phyloP scores from a whole-genome alignment of 2,888 invertebrate genomes.

The Stictocephala bisonia region DNA sequence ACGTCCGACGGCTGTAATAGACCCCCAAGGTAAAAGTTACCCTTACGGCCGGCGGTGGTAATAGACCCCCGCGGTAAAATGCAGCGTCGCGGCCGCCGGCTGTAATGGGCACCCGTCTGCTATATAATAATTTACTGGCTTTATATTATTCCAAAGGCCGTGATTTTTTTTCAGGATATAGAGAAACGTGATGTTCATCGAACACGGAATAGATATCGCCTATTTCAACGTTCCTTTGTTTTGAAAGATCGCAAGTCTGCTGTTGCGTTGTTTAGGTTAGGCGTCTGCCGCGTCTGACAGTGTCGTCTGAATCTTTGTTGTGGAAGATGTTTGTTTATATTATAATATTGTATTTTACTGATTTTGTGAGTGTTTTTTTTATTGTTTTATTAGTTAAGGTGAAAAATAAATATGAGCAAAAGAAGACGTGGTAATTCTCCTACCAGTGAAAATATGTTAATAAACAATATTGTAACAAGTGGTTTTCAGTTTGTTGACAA shows the following conservation, averaged over 20 bases:
- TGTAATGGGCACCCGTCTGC: not conserved
- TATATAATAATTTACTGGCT: slow-evolving; percentile 1
- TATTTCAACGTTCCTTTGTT: no score
- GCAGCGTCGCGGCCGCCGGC: not conserved
- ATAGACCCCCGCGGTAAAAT: not conserved
- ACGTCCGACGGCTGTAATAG: no score
- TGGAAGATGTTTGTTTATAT: not conserved
- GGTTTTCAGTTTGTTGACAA: slow-evolving; percentile 12
- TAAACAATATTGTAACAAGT: not conserved
- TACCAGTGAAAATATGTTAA: not conserved
- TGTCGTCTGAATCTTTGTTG: not conserved
- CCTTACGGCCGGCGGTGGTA: no score
- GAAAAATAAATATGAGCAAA: not conserved
- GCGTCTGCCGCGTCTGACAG: no score
- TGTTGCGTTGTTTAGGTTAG: no score
- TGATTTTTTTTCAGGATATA: not conserved
- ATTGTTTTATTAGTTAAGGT: not conserved
- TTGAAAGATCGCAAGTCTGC: no score
- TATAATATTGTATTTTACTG: not conserved
- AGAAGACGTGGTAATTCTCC: not conserved
- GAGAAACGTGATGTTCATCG: no score
- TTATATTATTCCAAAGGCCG: not conserved
- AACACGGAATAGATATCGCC: no score
- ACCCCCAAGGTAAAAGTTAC: no score
- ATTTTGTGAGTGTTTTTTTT: not conserved